Percentiles rank a stretch among this genome's conserved stretches.
These are phyloP conservation scores for Myotis findleyi DNA, from an alignment of 2,797 vertebrate species.

Conservation along the genomic window DNA sequence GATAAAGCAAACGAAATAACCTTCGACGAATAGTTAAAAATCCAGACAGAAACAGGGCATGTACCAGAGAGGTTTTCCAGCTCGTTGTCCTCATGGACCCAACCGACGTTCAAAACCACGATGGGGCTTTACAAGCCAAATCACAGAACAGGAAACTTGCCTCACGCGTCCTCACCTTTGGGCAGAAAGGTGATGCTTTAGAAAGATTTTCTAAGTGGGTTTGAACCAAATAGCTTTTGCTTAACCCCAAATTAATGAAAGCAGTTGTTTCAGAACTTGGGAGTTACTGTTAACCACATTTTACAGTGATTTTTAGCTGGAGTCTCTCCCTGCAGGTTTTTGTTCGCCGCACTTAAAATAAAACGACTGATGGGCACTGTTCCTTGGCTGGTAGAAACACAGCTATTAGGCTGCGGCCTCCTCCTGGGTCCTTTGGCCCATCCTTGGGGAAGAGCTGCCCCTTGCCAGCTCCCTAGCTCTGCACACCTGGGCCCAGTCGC, in stretches of 20 bases:
- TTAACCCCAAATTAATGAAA: neutral
- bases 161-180: neutral
- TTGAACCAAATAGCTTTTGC: neutral
- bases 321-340: neutral
- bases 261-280: neutral
- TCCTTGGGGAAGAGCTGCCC: neutral
- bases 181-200: neutral
- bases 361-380: accelerated
- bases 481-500: too few relatives aligned
- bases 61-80: neutral
- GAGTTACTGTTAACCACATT: too few relatives aligned
- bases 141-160: accelerated
- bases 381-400: neutral
- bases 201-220: neutral
- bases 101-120: accelerated
- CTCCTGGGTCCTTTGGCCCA: accelerated
- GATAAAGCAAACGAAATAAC: neutral
- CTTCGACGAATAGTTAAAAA: neutral
- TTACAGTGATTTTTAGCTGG: neutral
- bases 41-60: neutral
- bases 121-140: accelerated
- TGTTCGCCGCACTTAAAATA: neutral
- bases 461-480: accelerated
- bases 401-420: accelerated
- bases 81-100: accelerated